A percentile compares a stretch with the other conserved stretches of the same genome.
These are phyloP conservation scores for Porites lutea DNA, from an alignment of 64 coral and sea anemone species.

Conservation along the genomic window DNA sequence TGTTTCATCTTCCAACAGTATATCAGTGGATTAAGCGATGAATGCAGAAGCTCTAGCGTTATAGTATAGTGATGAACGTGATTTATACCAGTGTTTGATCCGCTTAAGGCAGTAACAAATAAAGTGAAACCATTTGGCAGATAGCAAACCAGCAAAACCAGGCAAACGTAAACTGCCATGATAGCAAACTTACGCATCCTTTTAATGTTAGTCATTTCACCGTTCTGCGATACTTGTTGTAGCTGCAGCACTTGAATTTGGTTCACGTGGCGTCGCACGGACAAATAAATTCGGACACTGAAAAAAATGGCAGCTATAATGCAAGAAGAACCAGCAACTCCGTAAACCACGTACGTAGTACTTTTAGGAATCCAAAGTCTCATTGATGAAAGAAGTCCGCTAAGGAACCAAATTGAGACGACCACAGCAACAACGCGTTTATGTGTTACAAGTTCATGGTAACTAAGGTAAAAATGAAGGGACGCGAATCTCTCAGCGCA, in stretches of 20 bases:
- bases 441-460: background rate
- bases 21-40: too few relatives aligned
- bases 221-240: background rate
- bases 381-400: background rate
- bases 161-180: background rate
- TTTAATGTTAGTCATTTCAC: background rate
- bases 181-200: background rate
- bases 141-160: background rate
- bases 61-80: too few relatives aligned
- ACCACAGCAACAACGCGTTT: background rate
- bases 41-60: too few relatives aligned
- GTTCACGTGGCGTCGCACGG: background rate
- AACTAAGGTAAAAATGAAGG: constrained; percentile 11
- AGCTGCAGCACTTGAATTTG: constrained; percentile 4
- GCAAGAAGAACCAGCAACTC: background rate
- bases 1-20: too few relatives aligned
- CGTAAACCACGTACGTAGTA: background rate
- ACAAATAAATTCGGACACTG: background rate
- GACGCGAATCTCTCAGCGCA: constrained; percentile 2
- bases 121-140: background rate
- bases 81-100: too few relatives aligned
- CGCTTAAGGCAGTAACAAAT: background rate
- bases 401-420: background rate
- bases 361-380: background rate
- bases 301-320: background rate